Conservation (phyloP, 2,888 invertebrate species). For the Machimus rusticus region DNA sequence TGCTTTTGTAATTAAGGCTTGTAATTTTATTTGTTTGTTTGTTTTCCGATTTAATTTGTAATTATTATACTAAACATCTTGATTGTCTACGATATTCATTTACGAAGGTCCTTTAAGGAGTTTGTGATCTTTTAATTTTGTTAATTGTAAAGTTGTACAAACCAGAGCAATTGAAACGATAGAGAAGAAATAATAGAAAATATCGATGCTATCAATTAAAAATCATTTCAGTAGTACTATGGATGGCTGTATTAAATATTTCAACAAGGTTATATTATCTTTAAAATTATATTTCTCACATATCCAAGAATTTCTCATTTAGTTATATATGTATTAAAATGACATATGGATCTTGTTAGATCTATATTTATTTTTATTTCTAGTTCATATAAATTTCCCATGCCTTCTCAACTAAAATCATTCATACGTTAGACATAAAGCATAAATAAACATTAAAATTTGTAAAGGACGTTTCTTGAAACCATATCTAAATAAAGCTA, state of each 20-base stretch:
- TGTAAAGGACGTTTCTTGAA: neutral
- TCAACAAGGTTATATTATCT: neutral
- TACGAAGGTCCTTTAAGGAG: neutral
- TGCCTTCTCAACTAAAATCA: neutral
- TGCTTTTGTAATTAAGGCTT: neutral
- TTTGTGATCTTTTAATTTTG: neutral
- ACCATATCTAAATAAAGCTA: neutral
- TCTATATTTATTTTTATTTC: neutral
- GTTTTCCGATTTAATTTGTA: neutral
- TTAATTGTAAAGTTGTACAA: neutral
- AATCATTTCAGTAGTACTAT: neutral
- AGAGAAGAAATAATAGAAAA: neutral
- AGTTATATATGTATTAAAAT: neutral
- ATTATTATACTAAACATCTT: neutral
- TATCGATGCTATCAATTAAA: neutral
- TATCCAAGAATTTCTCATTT: neutral
- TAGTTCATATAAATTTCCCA: neutral
- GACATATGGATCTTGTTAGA: neutral
- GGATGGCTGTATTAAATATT: neutral
- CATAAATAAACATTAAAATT: neutral
- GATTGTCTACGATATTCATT: neutral
- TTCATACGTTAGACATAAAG: neutral
- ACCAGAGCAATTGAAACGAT: neutral
- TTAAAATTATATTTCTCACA: neutral
- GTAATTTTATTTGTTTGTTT: neutral